These are phyloP conservation scores for Tetrapedia diversipes DNA, from an alignment of 2,888 invertebrate species.

Conservation along the genomic window DNA sequence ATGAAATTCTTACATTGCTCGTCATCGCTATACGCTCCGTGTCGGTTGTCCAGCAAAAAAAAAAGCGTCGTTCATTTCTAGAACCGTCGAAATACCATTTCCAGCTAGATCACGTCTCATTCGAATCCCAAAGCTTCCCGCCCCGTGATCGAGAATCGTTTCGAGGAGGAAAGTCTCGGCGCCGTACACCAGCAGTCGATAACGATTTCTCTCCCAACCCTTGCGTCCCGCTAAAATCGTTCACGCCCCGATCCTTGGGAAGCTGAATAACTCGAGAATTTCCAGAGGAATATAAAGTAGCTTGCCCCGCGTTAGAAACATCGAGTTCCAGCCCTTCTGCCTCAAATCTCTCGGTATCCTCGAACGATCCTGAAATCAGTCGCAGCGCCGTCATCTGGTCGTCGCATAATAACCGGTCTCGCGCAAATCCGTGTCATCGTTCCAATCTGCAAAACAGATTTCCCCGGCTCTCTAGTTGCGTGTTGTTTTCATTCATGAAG, in stretches of 20 bases:
- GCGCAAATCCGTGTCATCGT: constrained; percentile 23
- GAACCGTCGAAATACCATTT: too few relatives aligned
- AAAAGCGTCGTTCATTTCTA: too few relatives aligned
- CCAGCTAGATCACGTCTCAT: too few relatives aligned
- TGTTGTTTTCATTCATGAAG: not conserved
- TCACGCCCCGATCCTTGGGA: constrained; percentile 1
- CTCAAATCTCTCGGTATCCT: constrained; percentile 9
- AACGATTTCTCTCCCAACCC: constrained; percentile 33
- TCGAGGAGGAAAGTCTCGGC: constrained; percentile 24
- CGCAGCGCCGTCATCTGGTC: not conserved
- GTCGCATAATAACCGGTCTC: constrained; percentile 19
- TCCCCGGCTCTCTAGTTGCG: constrained; percentile 1
- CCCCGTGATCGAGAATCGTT: constrained; percentile 12
- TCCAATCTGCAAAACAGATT: constrained; percentile 13
- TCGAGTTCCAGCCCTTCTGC: not conserved
- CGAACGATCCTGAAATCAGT: constrained; percentile 9
- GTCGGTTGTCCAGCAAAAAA: too few relatives aligned
- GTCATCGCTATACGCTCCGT: not conserved
- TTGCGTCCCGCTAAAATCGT: not conserved
- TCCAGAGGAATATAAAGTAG: constrained; percentile 50
- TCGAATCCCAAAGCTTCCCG: too few relatives aligned
- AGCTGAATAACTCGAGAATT: constrained; percentile 3
- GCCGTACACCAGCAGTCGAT: constrained; percentile 48
- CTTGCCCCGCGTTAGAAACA: constrained; percentile 1
- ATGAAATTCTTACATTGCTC: not conserved